Base-by-base conservation (phyloP, 2,797 vertebrate species). In the Chrysolophus pictus region DNA sequence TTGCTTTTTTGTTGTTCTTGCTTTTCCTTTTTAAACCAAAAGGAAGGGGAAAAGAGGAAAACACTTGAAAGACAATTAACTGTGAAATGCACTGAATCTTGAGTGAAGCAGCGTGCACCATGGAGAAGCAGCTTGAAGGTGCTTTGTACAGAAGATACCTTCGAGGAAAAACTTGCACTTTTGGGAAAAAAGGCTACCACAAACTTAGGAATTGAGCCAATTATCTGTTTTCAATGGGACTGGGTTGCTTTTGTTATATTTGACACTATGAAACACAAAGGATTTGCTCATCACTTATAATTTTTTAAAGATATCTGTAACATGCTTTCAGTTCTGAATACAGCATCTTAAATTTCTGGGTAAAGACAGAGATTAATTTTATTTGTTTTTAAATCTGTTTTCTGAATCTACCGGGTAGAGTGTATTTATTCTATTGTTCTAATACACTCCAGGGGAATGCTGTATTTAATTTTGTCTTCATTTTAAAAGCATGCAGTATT, bases 141-240 rank as follows among this genome's bases (percentile, higher is more conserved):
- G 65, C n/a, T 65, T 41, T 78, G 68, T 84, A 63, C 58, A 42
- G 55, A 69, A 69, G 74, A 63, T 14, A 3, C 33, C 87, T 70
- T 59, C 68, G 82, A 74, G 81, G 55, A 67, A 51, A 58, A 92
- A 83, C 29, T 41, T 91, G 75, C 76, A 62, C 89, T 96, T 89
- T 71, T 41, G 58, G 47, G 72, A 10, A 55, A 49, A 63, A 3
- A 68, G 67, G 47, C 47, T 26, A 33, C 1, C 9, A 39, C 51
- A 55, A 71, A 51, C 35, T 49, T 63, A 10, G 29, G 39, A 71
- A 10, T 12, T 39, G 62, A 62, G 51, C 68, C 83, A 59, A 17
- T 79, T 88, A 14, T 0, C 49, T 88, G 67, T 77, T 69, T 77
- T 13, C 46, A 65, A 24, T 62, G 53, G 75, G 51, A 78, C 26